These are phyloP conservation scores for Bambusicola thoracicus DNA, from an alignment of 2,113 vertebrate genomes.

Conservation along the genomic window DNA sequence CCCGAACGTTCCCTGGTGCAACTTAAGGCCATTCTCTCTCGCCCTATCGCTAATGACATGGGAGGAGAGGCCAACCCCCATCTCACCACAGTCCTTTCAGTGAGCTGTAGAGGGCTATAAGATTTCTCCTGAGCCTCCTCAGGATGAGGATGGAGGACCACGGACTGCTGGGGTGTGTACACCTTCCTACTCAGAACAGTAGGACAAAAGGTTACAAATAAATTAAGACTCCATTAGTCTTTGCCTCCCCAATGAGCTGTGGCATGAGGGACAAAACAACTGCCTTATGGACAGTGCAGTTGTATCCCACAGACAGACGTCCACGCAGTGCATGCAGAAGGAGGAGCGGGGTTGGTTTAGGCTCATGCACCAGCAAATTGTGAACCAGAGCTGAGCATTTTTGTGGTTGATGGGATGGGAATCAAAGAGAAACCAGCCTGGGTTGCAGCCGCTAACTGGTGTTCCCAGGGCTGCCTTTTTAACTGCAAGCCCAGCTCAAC, in stretches of 20 bases:
- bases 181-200: rapidly evolving
- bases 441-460: background rate
- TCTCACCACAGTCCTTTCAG: too few relatives aligned
- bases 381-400: background rate
- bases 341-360: background rate
- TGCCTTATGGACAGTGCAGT: background rate
- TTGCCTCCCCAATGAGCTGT: background rate
- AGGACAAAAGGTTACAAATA: background rate
- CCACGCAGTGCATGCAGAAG: background rate
- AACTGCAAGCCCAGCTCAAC: background rate
- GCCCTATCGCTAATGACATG: too few relatives aligned
- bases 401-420: background rate
- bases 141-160: background rate
- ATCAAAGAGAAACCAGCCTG: background rate
- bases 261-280: background rate
- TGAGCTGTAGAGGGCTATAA: too few relatives aligned
- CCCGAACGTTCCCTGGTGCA: too few relatives aligned
- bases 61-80: too few relatives aligned
- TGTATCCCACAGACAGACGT: rapidly evolving
- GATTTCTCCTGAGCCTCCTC: background rate
- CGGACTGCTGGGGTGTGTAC: background rate
- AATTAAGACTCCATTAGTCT: rapidly evolving
- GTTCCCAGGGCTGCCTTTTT: background rate
- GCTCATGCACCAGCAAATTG: background rate
- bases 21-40: too few relatives aligned